Conservation (phyloP, 2,113 vertebrate genomes). For the Atractosteus spatula region DNA sequence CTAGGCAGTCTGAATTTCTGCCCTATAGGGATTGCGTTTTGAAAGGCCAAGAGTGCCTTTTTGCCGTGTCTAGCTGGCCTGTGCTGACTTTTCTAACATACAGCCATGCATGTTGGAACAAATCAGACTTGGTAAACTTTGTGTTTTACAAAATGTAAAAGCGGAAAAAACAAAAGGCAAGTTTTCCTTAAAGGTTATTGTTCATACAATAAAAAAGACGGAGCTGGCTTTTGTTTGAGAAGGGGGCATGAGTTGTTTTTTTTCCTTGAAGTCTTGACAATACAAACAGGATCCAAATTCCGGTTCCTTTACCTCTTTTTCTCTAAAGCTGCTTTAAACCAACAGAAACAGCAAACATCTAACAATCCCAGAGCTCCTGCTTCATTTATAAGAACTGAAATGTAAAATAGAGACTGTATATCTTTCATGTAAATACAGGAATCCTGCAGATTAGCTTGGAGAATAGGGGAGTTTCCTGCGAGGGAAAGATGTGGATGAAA, state of each 20-base stretch:
- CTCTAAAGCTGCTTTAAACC: constrained; percentile 26
- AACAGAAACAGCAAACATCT: constrained; percentile 27
- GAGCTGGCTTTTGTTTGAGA: constrained; percentile 15
- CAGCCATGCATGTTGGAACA: too few species aligned
- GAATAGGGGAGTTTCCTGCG: constrained; percentile 1
- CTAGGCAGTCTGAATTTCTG: too few species aligned
- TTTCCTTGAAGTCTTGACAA: constrained; percentile 32
- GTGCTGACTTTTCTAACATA: too few species aligned
- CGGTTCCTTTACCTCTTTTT: constrained; percentile 57
- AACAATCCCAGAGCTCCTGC: constrained; percentile 28
- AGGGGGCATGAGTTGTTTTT: constrained; percentile 8
- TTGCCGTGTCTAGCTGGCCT: too few species aligned
- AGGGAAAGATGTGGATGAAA: constrained; percentile 2
- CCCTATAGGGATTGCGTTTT: too few species aligned
- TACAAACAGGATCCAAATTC: constrained; percentile 52
- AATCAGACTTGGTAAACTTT: neutral
- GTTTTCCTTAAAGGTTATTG: neutral
- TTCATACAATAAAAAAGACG: constrained; percentile 5
- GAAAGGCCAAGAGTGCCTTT: too few species aligned
- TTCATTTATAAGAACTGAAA: constrained; percentile 18
- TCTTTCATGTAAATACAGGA: constrained; percentile 39
- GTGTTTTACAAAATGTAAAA: too few species aligned
- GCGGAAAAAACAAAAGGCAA: neutral
- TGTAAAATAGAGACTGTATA: constrained; percentile 15
- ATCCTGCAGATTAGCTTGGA: constrained; percentile 21